Conservation (phyloP, 2,113 vertebrate species). For the Pelobates fuscus region DNA sequence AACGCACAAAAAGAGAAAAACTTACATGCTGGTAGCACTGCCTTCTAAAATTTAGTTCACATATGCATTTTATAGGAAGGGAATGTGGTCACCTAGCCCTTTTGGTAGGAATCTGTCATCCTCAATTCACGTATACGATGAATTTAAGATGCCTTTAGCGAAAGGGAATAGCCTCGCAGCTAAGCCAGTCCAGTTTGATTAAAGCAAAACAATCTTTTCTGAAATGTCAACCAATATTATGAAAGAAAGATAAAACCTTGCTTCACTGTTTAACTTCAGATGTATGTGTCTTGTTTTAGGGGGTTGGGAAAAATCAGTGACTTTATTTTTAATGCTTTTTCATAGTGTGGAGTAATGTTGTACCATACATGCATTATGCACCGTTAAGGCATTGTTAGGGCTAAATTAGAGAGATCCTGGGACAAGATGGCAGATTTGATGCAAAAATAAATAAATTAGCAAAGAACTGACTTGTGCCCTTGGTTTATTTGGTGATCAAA, state of each 20-base stretch:
- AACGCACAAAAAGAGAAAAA: constrained; percentile 55
- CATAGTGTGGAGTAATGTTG: not conserved
- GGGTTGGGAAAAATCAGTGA: not conserved
- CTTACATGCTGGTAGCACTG: constrained; percentile 58
- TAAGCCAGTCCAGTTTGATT: constrained; percentile 59
- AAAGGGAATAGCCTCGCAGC: constrained; percentile 55
- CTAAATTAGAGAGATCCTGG: too few relatives aligned
- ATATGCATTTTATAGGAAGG: constrained; percentile 54
- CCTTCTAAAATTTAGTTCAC: constrained; percentile 60
- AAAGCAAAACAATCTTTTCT: constrained; percentile 46
- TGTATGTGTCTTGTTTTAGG: not conserved
- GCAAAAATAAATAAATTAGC: too few relatives aligned
- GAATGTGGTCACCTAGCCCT: constrained; percentile 59
- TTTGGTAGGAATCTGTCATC: constrained; percentile 57
- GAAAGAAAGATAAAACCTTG: constrained; percentile 25
- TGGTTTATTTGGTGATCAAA: too few relatives aligned
- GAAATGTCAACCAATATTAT: constrained; percentile 55
- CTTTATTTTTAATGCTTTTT: not conserved
- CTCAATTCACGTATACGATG: constrained; percentile 59
- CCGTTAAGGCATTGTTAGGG: too few relatives aligned
- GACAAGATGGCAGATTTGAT: too few relatives aligned
- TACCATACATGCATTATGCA: not conserved
- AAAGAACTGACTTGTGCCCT: too few relatives aligned
- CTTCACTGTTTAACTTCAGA: not conserved
- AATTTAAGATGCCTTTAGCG: constrained; percentile 58